phyloP scores from a whole-genome alignment of 2,888 invertebrate genomes.

The Sminthurides aquaticus region DNA sequence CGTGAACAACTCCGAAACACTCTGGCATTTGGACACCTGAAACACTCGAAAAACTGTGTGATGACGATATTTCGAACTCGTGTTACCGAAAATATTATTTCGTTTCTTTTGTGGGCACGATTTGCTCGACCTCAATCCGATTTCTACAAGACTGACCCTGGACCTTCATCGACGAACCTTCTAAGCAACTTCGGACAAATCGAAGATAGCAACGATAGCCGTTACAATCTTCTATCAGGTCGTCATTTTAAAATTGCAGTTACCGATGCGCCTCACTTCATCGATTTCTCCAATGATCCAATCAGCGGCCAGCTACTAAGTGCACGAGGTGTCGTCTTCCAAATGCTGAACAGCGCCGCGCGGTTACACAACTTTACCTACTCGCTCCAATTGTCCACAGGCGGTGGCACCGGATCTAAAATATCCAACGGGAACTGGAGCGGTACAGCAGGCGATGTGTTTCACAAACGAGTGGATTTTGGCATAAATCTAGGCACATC shows the following conservation, averaged over 20 bases:
- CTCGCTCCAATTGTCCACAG: slow-evolving; percentile 14
- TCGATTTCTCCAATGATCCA: slow-evolving; percentile 11
- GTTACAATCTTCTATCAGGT: neutral
- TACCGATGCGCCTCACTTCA: slow-evolving; percentile 22
- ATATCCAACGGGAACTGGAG: slow-evolving; percentile 23
- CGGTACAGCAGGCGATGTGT: slow-evolving; percentile 26
- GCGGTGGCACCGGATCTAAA: slow-evolving; percentile 24
- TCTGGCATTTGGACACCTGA: slow-evolving; percentile 9
- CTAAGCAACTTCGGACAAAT: neutral
- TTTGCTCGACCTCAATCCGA: slow-evolving; percentile 18
- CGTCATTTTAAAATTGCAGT: slow-evolving; percentile 15
- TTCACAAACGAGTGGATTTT: slow-evolving; percentile 14
- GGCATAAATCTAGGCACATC: slow-evolving; percentile 24
- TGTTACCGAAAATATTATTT: neutral
- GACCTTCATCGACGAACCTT: neutral
- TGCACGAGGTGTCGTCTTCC: slow-evolving; percentile 23
- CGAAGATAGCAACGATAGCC: neutral
- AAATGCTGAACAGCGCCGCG: slow-evolving; percentile 18
- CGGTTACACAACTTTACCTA: slow-evolving; percentile 14
- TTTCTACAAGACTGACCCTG: neutral
- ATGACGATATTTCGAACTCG: neutral
- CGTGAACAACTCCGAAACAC: slow-evolving; percentile 9
- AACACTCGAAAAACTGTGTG: slow-evolving; percentile 14
- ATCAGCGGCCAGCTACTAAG: neutral
- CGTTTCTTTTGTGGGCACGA: slow-evolving; percentile 15